These are phyloP conservation scores for Lepidocyrtoides sp. DNA, from an alignment of 2,888 invertebrate species.

Conservation along the genomic window DNA sequence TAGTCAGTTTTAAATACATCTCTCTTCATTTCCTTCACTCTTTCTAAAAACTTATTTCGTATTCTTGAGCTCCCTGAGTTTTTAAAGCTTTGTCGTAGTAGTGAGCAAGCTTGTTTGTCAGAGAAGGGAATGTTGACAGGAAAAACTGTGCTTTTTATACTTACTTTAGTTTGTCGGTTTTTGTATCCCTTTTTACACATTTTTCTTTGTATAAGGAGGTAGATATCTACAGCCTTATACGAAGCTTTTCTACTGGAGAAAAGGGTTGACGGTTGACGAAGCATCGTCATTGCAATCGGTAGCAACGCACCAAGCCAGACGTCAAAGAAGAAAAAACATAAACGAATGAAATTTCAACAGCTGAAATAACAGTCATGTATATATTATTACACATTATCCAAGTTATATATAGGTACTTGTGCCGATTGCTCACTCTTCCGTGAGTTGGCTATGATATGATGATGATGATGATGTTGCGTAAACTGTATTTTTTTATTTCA, in stretches of 20 bases:
- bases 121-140: conserved; percentile 19
- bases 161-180: not conserved
- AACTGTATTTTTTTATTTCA: not conserved
- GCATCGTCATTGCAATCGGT: conserved; percentile 29
- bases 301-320: conserved; percentile 40
- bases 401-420: not conserved
- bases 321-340: conserved; percentile 46
- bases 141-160: conserved; percentile 2
- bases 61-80: conserved; percentile 17
- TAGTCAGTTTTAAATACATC: conserved; percentile 67
- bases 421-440: conserved; percentile 57
- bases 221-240: not conserved
- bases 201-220: not conserved
- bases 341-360: conserved; percentile 74
- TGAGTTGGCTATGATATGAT: conserved; percentile 1
- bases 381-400: conserved; percentile 27
- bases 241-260: conserved; percentile 1
- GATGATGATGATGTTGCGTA: not conserved
- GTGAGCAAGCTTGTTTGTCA: conserved; percentile 50
- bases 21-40: conserved; percentile 60
- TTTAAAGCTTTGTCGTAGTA: conserved; percentile 30
- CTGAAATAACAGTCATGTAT: conserved; percentile 82
- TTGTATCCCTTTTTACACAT: not conserved
- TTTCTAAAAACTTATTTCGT: conserved; percentile 37
- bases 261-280: conserved; percentile 70